Base-by-base conservation (phyloP, 2,797 vertebrate genomes). In the Setipinna tenuifilis region DNA sequence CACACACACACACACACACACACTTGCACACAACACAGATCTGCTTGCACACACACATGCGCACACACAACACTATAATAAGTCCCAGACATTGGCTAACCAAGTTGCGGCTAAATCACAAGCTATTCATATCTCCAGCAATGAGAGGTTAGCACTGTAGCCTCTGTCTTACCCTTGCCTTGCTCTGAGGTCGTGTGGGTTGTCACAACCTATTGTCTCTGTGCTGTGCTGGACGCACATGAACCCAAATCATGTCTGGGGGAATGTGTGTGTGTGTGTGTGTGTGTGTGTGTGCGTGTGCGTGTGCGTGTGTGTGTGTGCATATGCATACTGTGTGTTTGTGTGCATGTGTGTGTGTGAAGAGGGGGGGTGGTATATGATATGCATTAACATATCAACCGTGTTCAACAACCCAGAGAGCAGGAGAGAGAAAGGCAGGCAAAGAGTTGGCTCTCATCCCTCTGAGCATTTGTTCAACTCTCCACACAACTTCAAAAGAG, bases 91-190 rank as follows among this genome's bases (percentile, higher is more conserved):
- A 90, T 81, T 91, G 93, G 89, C 95, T 91, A 93, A 95, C 94
- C 92, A 31, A 93, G 91, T 92, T 94, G 95, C 86, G 95, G 94
- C 93, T 94, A 90, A 93, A 94, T 93, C 93, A 88, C 92, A 90
- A 93, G 94, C 94, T 96, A 95, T 96, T 96, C 95, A 95, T 95
- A 95, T 95, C 95, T 94, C 86, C 82, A 90, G 92, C 94, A 95
- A 95, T 95, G 95, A 96, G 94, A 93, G 94, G 93, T 94, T 95
- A 89, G 88, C 90, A 90, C 91, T 89, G 71, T 44, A 44, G 71
- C 71, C 71, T 78, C 78, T 31, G 89, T 91, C 88, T 86, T 89
- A 92, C 71, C 71, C 71, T 44, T 44, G 71, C 71, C 19, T 44
- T 44, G 71, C 71, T 41, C 35, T 44, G 17, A 78, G 71, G 71